A percentile compares a stretch with the other conserved stretches of the same genome.
These are phyloP conservation scores for Fregata magnificens DNA, from an alignment of 2,113 vertebrate genomes.

Conservation along the genomic window DNA sequence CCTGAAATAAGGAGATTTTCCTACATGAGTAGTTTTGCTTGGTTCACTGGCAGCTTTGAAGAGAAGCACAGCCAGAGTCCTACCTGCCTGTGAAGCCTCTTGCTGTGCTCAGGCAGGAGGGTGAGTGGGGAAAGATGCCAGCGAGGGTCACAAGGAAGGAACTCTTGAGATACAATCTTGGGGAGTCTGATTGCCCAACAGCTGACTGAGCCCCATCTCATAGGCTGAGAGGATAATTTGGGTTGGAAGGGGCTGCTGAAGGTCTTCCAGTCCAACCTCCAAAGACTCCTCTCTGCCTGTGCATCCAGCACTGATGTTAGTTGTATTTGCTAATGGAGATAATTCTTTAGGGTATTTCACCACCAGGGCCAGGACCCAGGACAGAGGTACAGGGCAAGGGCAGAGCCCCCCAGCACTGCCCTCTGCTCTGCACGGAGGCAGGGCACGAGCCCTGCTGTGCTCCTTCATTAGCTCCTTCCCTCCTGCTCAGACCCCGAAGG, in stretches of 20 bases:
- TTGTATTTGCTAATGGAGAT: not conserved
- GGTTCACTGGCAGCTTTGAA: not conserved
- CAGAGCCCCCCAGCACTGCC: not conserved
- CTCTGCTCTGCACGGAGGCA: not conserved
- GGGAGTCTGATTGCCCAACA: not conserved
- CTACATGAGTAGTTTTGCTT: not conserved
- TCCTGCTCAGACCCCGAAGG: not conserved
- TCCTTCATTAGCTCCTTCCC: not conserved
- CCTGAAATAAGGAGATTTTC: not conserved
- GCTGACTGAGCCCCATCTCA: not conserved
- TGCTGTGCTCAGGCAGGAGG: not conserved
- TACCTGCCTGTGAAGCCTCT: not conserved
- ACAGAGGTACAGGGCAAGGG: not conserved
- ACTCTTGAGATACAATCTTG: not conserved
- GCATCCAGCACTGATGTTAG: not conserved
- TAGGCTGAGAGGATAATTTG: not conserved
- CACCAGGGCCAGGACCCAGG: not conserved
- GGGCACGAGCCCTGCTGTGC: not conserved
- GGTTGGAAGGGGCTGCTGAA: not conserved
- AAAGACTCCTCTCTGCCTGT: not conserved
- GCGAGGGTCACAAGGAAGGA: accelerated
- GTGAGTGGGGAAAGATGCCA: not conserved
- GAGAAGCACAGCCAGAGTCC: not conserved
- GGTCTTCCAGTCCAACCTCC: not conserved
- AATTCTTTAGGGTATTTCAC: not conserved